Conservation (phyloP, 2,113 vertebrate genomes). For the Trachemys scripta region DNA sequence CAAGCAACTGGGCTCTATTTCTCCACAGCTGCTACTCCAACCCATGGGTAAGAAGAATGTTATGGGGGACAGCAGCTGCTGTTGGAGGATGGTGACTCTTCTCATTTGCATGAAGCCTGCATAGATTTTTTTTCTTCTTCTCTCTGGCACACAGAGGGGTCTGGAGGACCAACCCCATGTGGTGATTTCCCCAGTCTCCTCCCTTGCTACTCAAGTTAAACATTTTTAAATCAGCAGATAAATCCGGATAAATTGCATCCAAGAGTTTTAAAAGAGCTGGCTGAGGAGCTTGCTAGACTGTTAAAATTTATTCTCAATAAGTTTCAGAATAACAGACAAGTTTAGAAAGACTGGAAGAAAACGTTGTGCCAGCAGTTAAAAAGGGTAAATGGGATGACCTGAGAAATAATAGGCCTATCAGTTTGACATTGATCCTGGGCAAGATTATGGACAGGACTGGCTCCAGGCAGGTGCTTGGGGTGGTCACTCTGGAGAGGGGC, state of each 20-base stretch:
- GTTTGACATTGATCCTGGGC: neutral
- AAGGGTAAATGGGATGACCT: neutral
- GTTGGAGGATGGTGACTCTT: neutral
- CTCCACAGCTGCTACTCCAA: neutral
- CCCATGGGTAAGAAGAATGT: neutral
- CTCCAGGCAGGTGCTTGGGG: too few species aligned
- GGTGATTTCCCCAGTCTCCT: neutral
- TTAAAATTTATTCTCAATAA: neutral
- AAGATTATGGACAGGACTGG: neutral
- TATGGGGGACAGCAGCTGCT: neutral
- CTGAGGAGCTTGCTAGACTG: neutral
- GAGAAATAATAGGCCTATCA: neutral
- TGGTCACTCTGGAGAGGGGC: too few species aligned
- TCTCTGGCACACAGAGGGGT: neutral
- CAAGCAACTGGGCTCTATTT: neutral
- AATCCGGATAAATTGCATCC: neutral
- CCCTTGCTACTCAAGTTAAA: neutral
- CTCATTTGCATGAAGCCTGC: neutral
- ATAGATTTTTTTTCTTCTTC: fast-evolving
- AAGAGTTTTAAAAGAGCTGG: neutral
- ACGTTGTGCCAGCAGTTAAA: neutral
- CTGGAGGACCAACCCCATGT: neutral
- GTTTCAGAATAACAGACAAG: neutral
- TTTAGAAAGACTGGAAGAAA: neutral
- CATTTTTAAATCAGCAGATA: neutral